Base-by-base conservation (phyloP, 1,140 invertebrate species). In the Apocrypta bakeri region DNA sequence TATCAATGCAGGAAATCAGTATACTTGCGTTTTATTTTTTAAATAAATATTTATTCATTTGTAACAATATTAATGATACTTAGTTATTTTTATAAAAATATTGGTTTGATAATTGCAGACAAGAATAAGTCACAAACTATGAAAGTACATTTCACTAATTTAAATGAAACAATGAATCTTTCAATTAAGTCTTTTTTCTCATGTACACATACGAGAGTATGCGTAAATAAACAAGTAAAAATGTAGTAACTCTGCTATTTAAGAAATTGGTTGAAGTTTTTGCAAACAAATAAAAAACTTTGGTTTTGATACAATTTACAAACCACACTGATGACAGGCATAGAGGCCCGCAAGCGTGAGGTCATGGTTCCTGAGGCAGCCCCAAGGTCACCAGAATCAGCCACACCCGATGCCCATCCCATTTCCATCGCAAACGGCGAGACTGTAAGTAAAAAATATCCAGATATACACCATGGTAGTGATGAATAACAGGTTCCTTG, bases 361-460 rank as follows among this genome's bases (percentile, higher is more conserved):
- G 72, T 85, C 84, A 73, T 64, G 48, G 75, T 77, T 83, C 75
- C 85, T 72, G 79, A 76, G 79, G 77, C 76, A 74, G 56, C 56
- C 75, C 83, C 77, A 84, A 84, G 76, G 83, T 79, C 85, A 69
- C 78, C 84, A 81, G 83, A 83, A 76, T 86, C 84, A 82, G 85
- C 84, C 72, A 86, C 79, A 79, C 40, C 82, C 61, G 68, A 68
- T 71, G 31, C 71, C 81, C 40, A 80, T 72, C 82, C 87, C 84
- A 85, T 86, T 88, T 86, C 86, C 90, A 90, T 90, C 88, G 89
- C 90, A 91, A 90, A 90, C 86, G 87, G 87, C 83, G 87, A 89
- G 90, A 92, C 90, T 92, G 90, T 84, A 92, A 91, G 83, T 90
- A 91, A 92, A 92, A 91, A 91, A 91, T 85, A 90, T 75, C 87